Conservation (phyloP, 1,140 invertebrate genomes). For the Tribolium castaneum region DNA sequence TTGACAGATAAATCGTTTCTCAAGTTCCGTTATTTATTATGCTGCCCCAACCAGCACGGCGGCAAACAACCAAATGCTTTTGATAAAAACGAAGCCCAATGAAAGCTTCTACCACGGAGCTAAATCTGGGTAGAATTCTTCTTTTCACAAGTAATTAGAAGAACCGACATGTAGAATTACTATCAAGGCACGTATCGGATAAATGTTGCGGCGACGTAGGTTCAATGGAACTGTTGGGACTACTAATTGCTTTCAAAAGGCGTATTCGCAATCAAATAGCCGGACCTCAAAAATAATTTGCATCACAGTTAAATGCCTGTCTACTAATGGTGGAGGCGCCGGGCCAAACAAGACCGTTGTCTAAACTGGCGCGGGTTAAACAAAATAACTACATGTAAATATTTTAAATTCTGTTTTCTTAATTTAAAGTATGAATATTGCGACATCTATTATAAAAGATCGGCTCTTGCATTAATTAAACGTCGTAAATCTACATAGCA, state of each 20-base stretch:
- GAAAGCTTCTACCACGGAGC: background rate
- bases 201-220: background rate
- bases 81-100: background rate
- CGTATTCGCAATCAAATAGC: background rate
- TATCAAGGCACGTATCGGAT: background rate
- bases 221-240: background rate
- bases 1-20: slow-evolving; percentile 16
- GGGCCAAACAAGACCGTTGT: background rate
- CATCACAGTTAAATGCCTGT: background rate
- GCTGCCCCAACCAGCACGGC: background rate
- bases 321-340: background rate
- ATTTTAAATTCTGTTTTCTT: too few species aligned
- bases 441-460: slow-evolving; percentile 14
- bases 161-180: background rate
- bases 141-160: slow-evolving; percentile 5
- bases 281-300: background rate
- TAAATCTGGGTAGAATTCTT: background rate
- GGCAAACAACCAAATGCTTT: slow-evolving; percentile 17
- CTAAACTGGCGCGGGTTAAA: too few species aligned
- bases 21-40: slow-evolving; percentile 3
- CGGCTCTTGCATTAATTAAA: background rate
- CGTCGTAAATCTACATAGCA: slow-evolving; percentile 4
- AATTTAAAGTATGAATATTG: background rate
- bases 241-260: background rate
- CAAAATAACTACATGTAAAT: too few species aligned